Evolutionary conservation across 2,113 vertebrate species (phyloP), one percentile per base, ranked within the genome.

Genomic region (Ctenodactylus gundi): DNA sequence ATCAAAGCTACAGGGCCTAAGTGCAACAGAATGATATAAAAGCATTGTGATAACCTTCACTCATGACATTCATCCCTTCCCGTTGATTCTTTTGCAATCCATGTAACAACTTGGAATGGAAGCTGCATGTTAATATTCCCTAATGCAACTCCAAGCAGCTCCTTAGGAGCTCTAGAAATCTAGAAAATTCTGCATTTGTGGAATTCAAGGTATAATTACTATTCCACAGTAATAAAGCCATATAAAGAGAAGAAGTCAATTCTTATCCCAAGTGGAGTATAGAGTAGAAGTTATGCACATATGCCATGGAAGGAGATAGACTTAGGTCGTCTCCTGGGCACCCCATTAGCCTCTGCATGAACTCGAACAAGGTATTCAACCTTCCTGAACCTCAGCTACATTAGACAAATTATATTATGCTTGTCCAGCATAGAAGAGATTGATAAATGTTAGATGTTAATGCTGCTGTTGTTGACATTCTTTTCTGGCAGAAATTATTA

Each of bases 81-180:
- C 51, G 89, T 94, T 85, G 93, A 91, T 85, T 91, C 76, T 86
- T 80, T 85, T 80, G 68, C 94, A 55, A 94, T 85, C 62, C 49
- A 85, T 84, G n/a, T 25, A 21, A 94, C 93, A 39, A 49, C 68
- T 94, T 85, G 75, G 87, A 93, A 85, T 87, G 46, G 44, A 97
- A 94, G 95, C 90, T 95, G 91, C 82, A 92, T 51, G 91, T 87
- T 75, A 88, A 44, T 11, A 39, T 94, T 93, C 87, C 92, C 82
- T 85, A 0, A 93, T 94, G 11, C 78, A 34, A 84, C 82, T 86
- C 96, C 94, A 88, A 93, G 64, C 36, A 94, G 49, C 64, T 90
- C 53, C 78, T 88, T 91, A 90, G 73, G 34, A 84, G 81, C 72
- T 91, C 90, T 53, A 75, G 70, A 96, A 93, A 70, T 72, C 39